Evolutionary conservation across 2,113 vertebrate species (phyloP), one percentile per base, ranked within the genome.

Genomic region (Arvicanthis niloticus): DNA sequence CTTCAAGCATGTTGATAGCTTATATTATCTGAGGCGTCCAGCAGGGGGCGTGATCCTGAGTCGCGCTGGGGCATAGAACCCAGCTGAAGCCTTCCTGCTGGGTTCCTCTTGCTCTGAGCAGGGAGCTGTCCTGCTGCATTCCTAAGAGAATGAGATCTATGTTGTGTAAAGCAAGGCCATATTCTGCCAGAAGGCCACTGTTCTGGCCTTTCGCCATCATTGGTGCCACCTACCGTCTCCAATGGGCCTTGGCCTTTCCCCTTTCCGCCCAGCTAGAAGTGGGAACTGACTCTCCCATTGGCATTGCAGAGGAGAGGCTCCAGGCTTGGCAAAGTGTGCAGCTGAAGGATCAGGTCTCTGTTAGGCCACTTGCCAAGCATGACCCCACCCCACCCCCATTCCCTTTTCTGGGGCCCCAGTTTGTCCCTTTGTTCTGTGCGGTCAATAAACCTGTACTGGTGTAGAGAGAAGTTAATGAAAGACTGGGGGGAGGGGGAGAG

Each of bases 81-180:
- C 37, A 3, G n/a, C n/a, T 21, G 72, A 76, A 80, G 42, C 11
- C 24, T 68, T 4, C 29, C 2, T 7, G 24, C 87, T 75, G 34
- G 5, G 37, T 70, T 24, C 62, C 67, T 65, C 75, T 45, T 0
- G 0, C 3, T 0, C 26, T 0, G 48, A 45, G 67, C 22, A n/a
- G 40, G 72, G 42, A 86, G 77, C 56, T n/a, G 78, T 1, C 56
- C 48, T 40, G 29, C 7, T 1, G 26, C 34, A 65, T 15, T 92
- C 88, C 40, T 76, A 89, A 58, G 19, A 3, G 65, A 88, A 24
- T 77, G 70, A 65, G 60, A 1, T 0, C 21, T n/a, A 11, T 1
- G 10, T 24, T 62, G 37, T 12, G 0, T 13, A 73, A 96, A 42
- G 10, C 82, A 76, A 85, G n/a, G 65, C 56, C 65, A 7, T 34